Evolutionary conservation across 2,797 vertebrate species (phyloP), one percentile per base, ranked within the genome.

Genomic region (Lophius americanus): DNA sequence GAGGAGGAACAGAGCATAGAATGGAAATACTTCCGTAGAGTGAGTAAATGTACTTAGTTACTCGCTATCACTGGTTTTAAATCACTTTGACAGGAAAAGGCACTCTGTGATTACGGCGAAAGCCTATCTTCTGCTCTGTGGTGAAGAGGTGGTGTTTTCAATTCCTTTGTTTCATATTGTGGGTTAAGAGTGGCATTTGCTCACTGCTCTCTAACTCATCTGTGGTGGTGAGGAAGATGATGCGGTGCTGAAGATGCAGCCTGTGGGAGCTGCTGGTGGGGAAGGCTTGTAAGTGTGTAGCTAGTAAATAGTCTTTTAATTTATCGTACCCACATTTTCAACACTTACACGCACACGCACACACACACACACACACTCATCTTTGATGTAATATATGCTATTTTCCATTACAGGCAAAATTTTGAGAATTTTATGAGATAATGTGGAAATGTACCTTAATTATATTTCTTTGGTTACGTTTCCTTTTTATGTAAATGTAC

Each of bases 81-180:
- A 64, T 69, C 55, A 54, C 69, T 68, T 66, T 78, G 36, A 76
- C 72, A 69, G 72, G 55, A 81, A 73, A 76, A 78, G 59, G 43
- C 62, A 43, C 39, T 54, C 35, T 68, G 59, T 82, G 78, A 84
- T 82, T 72, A 79, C 65, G 56, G 68, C 32, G 63, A 73, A 60
- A 33, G 13, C 12, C 61, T 51, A 33, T 64, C 73, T 67, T 74
- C 13, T n/a, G 72, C 53, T 71, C 60, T 3, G 41, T 62, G 73
- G 72, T 61, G 76, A 78, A 51, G 82, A 57, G 54, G 65, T 14
- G 50, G 64, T 36, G 52, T 64, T 82, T 70, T 79, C 54, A 73
- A 69, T 76, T 81, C 33, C 72, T 81, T 82, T 60, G 51, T 50
- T 65, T 49, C 56, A 39, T 23, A 75, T 38, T 78, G 73, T 57